Conservation (phyloP, 2,888 invertebrate species). For the Nomada fabriciana region DNA sequence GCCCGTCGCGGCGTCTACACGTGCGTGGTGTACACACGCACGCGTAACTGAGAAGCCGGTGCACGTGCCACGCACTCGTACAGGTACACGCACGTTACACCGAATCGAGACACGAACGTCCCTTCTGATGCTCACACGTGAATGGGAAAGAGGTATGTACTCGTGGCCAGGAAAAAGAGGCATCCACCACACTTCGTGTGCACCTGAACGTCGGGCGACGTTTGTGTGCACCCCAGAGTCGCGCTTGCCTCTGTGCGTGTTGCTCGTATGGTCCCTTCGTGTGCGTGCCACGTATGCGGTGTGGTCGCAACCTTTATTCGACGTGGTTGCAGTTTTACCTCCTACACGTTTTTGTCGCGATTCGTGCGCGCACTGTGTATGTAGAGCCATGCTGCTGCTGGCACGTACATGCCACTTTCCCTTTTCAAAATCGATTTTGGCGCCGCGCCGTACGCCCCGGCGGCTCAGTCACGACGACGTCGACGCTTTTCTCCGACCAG, state of each 20-base stretch:
- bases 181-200: slow-evolving; percentile 34
- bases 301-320: slow-evolving; percentile 55
- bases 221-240: slow-evolving; percentile 7
- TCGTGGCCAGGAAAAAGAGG: slow-evolving; percentile 55
- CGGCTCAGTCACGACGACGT: slow-evolving; percentile 70
- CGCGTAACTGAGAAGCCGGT: slow-evolving; percentile 50
- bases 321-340: slow-evolving; percentile 59
- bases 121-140: slow-evolving; percentile 40
- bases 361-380: slow-evolving; percentile 54
- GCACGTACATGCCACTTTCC: slow-evolving; percentile 78
- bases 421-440: slow-evolving; percentile 82
- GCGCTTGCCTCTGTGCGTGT: slow-evolving; percentile 1
- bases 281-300: slow-evolving; percentile 20
- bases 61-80: slow-evolving; percentile 62
- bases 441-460: slow-evolving; percentile 73
- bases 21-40: slow-evolving; percentile 52
- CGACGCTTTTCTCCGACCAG: slow-evolving; percentile 61
- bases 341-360: slow-evolving; percentile 58
- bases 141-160: slow-evolving; percentile 55
- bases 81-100: slow-evolving; percentile 57
- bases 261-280: not conserved
- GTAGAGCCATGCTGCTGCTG: slow-evolving; percentile 67
- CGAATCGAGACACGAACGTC: slow-evolving; percentile 53
- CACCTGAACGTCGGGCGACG: slow-evolving; percentile 17
- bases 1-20: slow-evolving; percentile 29